Evolutionary conservation across 2,888 invertebrate genomes (phyloP), one percentile per base, ranked within the genome.

Genomic region (Leptinotarsa tumamoca): DNA sequence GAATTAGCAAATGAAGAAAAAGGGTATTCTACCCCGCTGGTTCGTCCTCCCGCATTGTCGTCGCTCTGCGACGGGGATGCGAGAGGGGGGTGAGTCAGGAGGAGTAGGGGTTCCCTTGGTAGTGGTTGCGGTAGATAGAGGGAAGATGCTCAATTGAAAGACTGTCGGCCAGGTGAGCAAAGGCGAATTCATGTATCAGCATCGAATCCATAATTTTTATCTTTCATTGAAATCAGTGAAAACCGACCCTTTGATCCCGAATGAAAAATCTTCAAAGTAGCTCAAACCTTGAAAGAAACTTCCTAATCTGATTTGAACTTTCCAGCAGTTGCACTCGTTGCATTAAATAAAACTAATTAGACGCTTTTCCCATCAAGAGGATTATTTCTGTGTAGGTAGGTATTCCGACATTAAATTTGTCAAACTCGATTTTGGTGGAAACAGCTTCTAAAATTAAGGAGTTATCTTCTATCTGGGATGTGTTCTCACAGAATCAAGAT

Each of bases 361-460:
- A 58, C 58, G 58, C 58, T 58, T 27, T 27, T 58, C 58, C 23
- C 58, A 58, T 58, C 58, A 58, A 58, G 14, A 2, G 27, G 58
- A 58, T 58, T 23, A 58, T 23, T 27, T 58, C 58, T 23, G 4
- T 58, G 4, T 23, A 23, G 43, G 43, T 43, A 43, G 54, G 54
- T 54, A 54, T 18, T 2, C 18, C 54, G 14, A 18, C 54, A 54
- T 4, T 7, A 18, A 54, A 54, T 18, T 54, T 18, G 18, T 10
- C 4, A 14, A 58, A 58, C 17, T 58, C 17, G 23, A 58, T 58
- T 58, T 58, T 58, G 17, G 23, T 23, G 15, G 7, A 23, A 58
- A 58, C 58, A 58, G 21, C 58, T 58, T 23, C 23, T 4, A 23
- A 23, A 27, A 58, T 58, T 23, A 27, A 15, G 23, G 58, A 58